Percentiles rank a stretch among this genome's conserved stretches.
Conservation (phyloP, 2,113 vertebrate genomes). For the Heptranchias perlo region DNA sequence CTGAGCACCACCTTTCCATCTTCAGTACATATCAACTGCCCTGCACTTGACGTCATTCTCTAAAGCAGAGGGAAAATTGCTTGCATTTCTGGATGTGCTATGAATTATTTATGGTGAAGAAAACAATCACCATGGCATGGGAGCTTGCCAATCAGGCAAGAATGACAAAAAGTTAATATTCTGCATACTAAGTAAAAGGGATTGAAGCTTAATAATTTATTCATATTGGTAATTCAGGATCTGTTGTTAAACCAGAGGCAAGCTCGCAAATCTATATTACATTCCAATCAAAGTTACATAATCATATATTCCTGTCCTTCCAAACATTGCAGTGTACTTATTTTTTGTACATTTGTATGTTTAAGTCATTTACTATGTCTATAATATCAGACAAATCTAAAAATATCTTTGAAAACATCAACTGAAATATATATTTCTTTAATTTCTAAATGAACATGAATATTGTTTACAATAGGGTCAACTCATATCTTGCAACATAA, state of each 20-base stretch:
- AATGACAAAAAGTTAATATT: constrained; percentile 22
- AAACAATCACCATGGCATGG: constrained; percentile 23
- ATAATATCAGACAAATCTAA: neutral
- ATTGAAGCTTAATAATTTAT: neutral
- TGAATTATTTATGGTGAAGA: constrained; percentile 25
- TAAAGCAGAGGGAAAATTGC: constrained; percentile 32
- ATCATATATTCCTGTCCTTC: neutral
- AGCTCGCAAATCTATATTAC: neutral
- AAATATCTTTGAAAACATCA: neutral
- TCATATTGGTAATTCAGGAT: constrained; percentile 16
- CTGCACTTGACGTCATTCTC: constrained; percentile 16
- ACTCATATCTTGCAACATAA: neutral
- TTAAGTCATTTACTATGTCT: neutral
- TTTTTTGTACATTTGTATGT: neutral
- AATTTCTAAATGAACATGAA: neutral
- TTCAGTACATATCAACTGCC: neutral
- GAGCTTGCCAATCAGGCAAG: neutral
- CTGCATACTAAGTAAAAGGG: neutral
- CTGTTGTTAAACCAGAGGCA: neutral
- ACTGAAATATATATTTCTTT: neutral
- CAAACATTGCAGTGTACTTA: neutral
- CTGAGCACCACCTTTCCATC: neutral
- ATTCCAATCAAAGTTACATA: neutral
- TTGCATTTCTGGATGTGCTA: constrained; percentile 22
- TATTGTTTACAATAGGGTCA: neutral